These are phyloP conservation scores for Crotalus tigris DNA, from an alignment of 2,113 vertebrate genomes.

Conservation along the genomic window DNA sequence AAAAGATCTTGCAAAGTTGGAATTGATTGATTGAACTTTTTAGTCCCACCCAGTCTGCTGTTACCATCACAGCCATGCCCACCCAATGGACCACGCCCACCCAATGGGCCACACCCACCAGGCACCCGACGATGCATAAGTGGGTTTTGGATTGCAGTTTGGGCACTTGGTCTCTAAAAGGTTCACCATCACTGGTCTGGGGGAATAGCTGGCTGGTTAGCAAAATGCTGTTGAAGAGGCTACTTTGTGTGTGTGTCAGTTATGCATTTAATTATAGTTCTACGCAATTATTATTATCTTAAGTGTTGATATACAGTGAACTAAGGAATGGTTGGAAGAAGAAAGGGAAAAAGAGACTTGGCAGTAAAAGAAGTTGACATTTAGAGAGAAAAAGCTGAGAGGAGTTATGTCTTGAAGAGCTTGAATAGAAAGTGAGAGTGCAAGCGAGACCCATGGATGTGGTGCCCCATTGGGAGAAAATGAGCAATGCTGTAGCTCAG, in stretches of 20 bases:
- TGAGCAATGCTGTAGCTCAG: not conserved
- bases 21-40: no score
- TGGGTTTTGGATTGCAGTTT: no score
- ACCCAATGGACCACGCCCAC: no score
- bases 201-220: not conserved
- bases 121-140: no score
- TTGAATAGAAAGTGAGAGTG: not conserved
- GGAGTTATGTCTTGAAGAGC: not conserved
- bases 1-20: no score
- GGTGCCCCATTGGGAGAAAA: not conserved
- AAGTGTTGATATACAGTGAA: not conserved
- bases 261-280: not conserved
- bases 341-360: not conserved
- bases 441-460: not conserved
- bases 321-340: not conserved
- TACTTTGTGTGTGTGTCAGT: not conserved
- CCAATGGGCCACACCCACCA: no score
- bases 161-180: no score
- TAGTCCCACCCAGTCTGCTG: no score
- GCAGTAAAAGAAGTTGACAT: not conserved
- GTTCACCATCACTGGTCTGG: not conserved
- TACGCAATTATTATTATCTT: not conserved
- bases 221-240: not conserved
- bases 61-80: no score
- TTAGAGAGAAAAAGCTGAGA: not conserved